Base-by-base conservation (phyloP, 2,888 invertebrate species). In the Spialia ferax region DNA sequence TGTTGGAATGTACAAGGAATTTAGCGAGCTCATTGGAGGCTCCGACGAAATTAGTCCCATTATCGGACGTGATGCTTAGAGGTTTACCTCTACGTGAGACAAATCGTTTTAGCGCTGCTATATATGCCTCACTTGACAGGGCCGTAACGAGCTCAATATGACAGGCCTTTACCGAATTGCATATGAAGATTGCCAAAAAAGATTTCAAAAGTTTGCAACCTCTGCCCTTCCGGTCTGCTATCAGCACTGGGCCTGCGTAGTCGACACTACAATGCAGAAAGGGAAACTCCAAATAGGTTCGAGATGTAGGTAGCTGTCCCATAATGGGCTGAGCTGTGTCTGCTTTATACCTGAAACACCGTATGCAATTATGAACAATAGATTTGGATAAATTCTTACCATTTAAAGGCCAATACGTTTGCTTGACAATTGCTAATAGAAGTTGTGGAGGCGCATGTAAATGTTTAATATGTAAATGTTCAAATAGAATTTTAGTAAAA, bases 141-240 rank as follows among this genome's bases (percentile, higher is more conserved):
- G 69, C 73, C 5, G 71, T 68, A 11, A 75, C 74, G 20, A 75
- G 71, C 56, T 77, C 75, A n/a, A 75, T 50, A 48, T 75, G 73
- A 7, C 72, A 64, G 0, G 71, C 71, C 23, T 65, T 67, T 13
- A 69, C 64, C 38, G 70, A 69, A 11, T 63, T 64, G 59, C 71
- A 71, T 1, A 73, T 63, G 57, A 74, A 74, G 38, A 73, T 61
- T 50, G 69, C 69, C 8, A 75, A 57, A 35, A 70, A 74, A 11
- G 72, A 68, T 38, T 77, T 77, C 0, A 63, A 29, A 0, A 71
- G 52, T 35, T 22, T 70, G 45, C 74, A 68, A 6, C 73, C 76
- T 13, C 76, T 62, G 6, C 74, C 72, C 15, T 71, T 73, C 1
- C 71, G 62, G 38, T 71, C 69, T 29, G 69, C 62, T 23, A 74